phyloP scores from a whole-genome alignment of 2,113 vertebrate species.

The Thamnophis sirtalis region DNA sequence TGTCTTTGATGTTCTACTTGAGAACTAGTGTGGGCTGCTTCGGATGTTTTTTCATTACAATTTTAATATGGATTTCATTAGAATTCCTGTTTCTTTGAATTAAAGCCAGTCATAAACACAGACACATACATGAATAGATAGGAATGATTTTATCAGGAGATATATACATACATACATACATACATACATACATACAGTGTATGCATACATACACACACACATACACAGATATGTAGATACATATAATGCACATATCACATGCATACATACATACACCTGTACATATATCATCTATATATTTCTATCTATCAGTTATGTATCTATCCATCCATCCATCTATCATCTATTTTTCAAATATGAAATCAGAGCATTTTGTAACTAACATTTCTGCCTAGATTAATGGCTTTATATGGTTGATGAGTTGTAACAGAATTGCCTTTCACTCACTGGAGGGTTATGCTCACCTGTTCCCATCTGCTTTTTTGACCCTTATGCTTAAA shows the following conservation, averaged over 20 bases:
- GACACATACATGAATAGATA: not conserved
- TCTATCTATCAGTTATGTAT: not conserved
- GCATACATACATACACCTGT: too few relatives aligned
- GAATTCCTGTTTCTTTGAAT: slow-evolving; percentile 12
- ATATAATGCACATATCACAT: too few relatives aligned
- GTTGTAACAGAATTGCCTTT: not conserved
- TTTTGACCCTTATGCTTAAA: not conserved
- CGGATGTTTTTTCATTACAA: not conserved
- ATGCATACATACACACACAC: too few relatives aligned
- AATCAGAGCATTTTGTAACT: not conserved
- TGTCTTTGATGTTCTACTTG: slow-evolving; percentile 13
- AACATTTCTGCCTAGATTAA: not conserved
- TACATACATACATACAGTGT: not conserved
- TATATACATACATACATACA: not conserved
- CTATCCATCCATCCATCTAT: not conserved
- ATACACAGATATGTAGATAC: too few relatives aligned
- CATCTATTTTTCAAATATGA: not conserved
- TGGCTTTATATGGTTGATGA: not conserved
- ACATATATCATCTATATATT: too few relatives aligned
- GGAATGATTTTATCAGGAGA: not conserved
- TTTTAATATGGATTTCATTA: not conserved
- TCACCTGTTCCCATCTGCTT: not conserved
- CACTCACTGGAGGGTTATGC: not conserved
- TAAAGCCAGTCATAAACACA: slow-evolving; percentile 2
- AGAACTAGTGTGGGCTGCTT: not conserved